Conservation (phyloP, 1,140 invertebrate genomes). For the Drosophila kohkoa region DNA sequence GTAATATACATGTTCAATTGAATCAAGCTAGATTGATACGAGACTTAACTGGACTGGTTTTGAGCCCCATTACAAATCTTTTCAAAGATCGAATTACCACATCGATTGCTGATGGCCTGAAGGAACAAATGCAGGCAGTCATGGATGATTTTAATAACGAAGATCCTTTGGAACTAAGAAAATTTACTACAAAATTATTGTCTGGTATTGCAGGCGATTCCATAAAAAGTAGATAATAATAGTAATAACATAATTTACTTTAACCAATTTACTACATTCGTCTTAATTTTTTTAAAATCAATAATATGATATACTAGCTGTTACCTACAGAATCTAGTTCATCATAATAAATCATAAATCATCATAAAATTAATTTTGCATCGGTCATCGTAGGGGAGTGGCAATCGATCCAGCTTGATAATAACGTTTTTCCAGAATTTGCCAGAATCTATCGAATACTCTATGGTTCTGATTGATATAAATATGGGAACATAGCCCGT, state of each 20-base stretch:
- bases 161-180: constrained; percentile 70
- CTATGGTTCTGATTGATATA: too few species aligned
- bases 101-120: constrained; percentile 75
- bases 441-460: too few species aligned
- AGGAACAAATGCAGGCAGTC: constrained; percentile 74
- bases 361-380: too few species aligned
- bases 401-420: too few species aligned
- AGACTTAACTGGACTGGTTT: constrained; percentile 69
- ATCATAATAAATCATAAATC: too few species aligned
- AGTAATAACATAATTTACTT: background rate
- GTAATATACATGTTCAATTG: constrained; percentile 76
- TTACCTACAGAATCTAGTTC: too few species aligned
- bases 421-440: too few species aligned
- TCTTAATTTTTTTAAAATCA: too few species aligned
- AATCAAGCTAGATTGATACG: constrained; percentile 69
- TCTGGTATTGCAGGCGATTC: constrained; percentile 49
- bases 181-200: constrained; percentile 69
- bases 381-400: too few species aligned
- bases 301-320: too few species aligned
- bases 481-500: too few species aligned
- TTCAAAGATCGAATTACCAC: constrained; percentile 79
- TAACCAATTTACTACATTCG: too few species aligned
- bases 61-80: constrained; percentile 77
- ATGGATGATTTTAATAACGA: constrained; percentile 78
- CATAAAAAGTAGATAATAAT: background rate